phyloP scores from a whole-genome alignment of 2,888 invertebrate genomes.

The Eupithecia tripunctaria region DNA sequence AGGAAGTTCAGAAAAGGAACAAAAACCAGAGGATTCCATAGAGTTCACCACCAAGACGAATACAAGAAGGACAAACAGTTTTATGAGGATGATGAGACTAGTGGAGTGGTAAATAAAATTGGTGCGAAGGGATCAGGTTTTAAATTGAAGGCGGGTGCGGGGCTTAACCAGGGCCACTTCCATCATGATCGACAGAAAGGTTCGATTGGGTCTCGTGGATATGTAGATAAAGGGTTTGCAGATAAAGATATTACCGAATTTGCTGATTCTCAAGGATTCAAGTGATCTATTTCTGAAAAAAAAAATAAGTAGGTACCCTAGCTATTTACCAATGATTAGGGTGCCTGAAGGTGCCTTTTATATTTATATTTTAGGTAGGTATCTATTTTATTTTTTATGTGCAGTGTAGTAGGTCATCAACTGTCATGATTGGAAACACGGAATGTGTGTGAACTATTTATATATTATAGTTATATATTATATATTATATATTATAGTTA shows the following conservation, averaged over 20 bases:
- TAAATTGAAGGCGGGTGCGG: conserved; percentile 72
- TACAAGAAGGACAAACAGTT: conserved; percentile 85
- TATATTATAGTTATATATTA: too few relatives aligned
- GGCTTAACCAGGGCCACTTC: conserved; percentile 67
- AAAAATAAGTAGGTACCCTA: conserved; percentile 25
- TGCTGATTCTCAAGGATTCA: conserved; percentile 75
- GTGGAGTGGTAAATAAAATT: conserved; percentile 78
- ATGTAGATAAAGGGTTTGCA: conserved; percentile 78
- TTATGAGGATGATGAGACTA: conserved; percentile 83
- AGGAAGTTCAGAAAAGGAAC: conserved; percentile 82
- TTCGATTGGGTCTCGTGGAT: conserved; percentile 76
- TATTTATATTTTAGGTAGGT: not conserved
- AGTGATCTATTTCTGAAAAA: conserved; percentile 61
- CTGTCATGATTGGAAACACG: not conserved
- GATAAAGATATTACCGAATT: conserved; percentile 79
- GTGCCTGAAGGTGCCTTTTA: not conserved
- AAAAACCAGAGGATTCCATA: conserved; percentile 84
- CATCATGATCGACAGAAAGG: conserved; percentile 75
- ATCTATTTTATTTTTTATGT: not conserved
- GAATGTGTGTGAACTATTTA: not conserved
- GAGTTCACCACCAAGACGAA: conserved; percentile 85
- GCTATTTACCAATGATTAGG: not conserved
- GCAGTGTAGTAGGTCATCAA: not conserved
- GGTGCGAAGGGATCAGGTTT: conserved; percentile 79
- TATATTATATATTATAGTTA: too few relatives aligned